Evolutionary conservation across 2,888 invertebrate genomes (phyloP), one percentile per base, ranked within the genome.

Genomic region (Eupeodes luniger): DNA sequence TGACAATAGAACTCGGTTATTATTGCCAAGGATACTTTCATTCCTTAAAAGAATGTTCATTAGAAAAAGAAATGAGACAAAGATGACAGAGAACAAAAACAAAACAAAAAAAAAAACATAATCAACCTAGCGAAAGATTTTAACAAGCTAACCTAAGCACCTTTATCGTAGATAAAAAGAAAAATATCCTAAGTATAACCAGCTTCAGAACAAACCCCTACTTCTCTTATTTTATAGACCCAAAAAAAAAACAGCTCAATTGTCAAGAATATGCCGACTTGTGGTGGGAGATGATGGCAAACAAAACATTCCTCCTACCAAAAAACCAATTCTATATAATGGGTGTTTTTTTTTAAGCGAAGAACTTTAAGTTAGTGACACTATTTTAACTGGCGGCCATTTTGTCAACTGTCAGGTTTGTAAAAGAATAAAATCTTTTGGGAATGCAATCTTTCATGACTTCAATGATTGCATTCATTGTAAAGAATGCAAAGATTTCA

Each of bases 51-150:
- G 72, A 59, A 16, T 59, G 62, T 53, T 67, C 53, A 81, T 49
- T 69, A 70, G n/a, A 84, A 47, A 49, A 53, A 53, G 40, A 51
- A 44, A 19, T 16, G 44, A 69, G 34, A 51, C 14, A 53, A 16
- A 53, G 36, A n/a, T 4, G 6, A 34, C 40, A 64, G 47, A 64
- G 19, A 44, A 40, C 36, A 36, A 36, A 36, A 36, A 36, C 5
- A 70, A 49, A 59, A 61, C 1, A 14, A 57, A 5, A n/a, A 64
- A 62, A 80, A 61, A 53, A 59, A 66, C 27, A 47, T 66, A 81
- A 85, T 74, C 79, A 84, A 83, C 61, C 79, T 80, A 57, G 67
- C 69, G 84, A 81, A 69, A 85, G 80, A 85, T 80, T 80, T 70
- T 81, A 85, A 75, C 81, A 80, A 76, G 75, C 79, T 44, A 55